Conservation (phyloP, 2,113 vertebrate genomes). For the Ophiodon elongatus region DNA sequence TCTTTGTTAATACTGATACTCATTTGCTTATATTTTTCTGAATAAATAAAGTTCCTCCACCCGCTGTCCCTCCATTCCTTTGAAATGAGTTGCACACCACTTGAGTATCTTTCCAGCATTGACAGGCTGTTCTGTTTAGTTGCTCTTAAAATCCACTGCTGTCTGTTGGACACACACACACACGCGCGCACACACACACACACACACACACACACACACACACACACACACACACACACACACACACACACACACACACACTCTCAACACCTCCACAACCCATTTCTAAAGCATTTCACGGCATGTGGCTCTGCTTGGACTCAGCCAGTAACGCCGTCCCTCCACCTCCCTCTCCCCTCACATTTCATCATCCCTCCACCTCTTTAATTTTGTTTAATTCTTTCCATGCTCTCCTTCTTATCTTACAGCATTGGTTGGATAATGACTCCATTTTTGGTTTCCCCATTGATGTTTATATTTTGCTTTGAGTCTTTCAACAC, state of each 20-base stretch:
- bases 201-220: background rate
- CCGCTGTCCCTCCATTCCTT: constrained; percentile 59
- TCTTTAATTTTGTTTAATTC: constrained; percentile 58
- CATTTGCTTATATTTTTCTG: constrained; percentile 48
- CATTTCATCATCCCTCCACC: constrained; percentile 52
- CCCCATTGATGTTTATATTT: constrained; percentile 20
- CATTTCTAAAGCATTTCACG: constrained; percentile 52
- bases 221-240: constrained; percentile 4
- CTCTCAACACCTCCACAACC: constrained; percentile 5
- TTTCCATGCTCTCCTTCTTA: constrained; percentile 55
- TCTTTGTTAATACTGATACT: constrained; percentile 58
- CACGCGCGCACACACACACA: constrained; percentile 15
- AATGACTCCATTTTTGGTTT: constrained; percentile 40
- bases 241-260: constrained; percentile 11
- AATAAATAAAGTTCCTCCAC: constrained; percentile 48
- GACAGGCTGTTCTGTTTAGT: constrained; percentile 67
- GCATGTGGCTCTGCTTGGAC: constrained; percentile 32
- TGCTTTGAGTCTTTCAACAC: constrained; percentile 14
- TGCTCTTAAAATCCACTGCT: constrained; percentile 57
- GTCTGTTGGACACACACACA: constrained; percentile 1
- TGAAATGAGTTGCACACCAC: constrained; percentile 69
- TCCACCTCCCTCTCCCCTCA: background rate
- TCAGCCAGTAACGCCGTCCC: constrained; percentile 7
- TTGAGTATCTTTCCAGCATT: constrained; percentile 53
- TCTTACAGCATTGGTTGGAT: constrained; percentile 30